These are phyloP conservation scores for Butorides virescens DNA, from an alignment of 2,113 vertebrate genomes.

Conservation along the genomic window DNA sequence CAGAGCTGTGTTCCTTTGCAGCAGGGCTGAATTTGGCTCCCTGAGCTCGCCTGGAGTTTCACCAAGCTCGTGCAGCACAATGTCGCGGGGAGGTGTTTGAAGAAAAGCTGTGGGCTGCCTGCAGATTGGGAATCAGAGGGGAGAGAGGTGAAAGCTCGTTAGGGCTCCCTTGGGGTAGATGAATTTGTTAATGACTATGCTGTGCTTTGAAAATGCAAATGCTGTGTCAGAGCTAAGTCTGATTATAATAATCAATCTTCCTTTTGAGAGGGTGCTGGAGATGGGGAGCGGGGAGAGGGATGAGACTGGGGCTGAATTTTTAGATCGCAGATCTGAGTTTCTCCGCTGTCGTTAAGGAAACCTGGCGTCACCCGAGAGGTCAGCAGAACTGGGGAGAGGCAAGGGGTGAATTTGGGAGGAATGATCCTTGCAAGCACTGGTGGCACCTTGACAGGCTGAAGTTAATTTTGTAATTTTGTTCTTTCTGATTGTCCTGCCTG, in stretches of 20 bases:
- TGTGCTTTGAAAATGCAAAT: slow-evolving; percentile 68
- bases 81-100: neutral
- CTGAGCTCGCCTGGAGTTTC: neutral
- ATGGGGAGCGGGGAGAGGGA: neutral
- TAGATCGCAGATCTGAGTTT: neutral
- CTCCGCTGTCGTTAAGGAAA: neutral
- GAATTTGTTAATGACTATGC: slow-evolving; percentile 61
- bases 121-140: slow-evolving; percentile 10
- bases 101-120: neutral
- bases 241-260: slow-evolving; percentile 65
- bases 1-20: neutral
- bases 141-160: slow-evolving; percentile 48
- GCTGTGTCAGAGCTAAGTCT: slow-evolving; percentile 51
- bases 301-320: slow-evolving; percentile 26
- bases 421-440: neutral
- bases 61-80: neutral
- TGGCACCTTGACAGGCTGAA: neutral
- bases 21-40: neutral
- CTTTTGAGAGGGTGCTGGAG: slow-evolving; percentile 40
- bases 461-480: neutral
- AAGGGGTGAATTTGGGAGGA: neutral
- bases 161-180: slow-evolving; percentile 47
- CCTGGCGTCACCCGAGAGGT: neutral
- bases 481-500: neutral
- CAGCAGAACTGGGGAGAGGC: neutral